phyloP scores from a whole-genome alignment of 37 sponge, comb jelly and placozoan genomes.

The Sycon ciliatum region DNA sequence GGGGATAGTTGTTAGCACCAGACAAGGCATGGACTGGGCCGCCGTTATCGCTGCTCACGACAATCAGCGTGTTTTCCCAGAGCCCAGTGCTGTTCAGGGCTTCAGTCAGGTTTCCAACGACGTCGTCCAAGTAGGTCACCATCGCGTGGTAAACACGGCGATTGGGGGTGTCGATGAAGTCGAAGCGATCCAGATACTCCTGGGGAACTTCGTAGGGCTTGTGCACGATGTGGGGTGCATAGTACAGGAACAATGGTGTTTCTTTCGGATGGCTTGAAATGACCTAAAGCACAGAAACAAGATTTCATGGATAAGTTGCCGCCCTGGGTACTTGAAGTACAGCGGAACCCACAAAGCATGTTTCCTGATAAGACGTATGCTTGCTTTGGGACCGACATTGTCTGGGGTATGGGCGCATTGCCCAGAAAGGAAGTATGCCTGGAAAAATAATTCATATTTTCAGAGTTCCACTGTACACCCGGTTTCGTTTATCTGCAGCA shows the following conservation, averaged over 20 bases:
- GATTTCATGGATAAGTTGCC: too few species aligned
- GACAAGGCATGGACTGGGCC: constrained; percentile 23
- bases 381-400: too few species aligned
- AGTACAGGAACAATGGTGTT: constrained; percentile 27
- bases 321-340: too few species aligned
- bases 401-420: too few species aligned
- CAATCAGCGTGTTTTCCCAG: constrained; percentile 28
- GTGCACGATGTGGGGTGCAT: constrained; percentile 28
- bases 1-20: constrained; percentile 35
- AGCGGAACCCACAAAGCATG: constrained; percentile 14
- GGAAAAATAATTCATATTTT: too few species aligned
- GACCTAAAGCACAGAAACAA: too few species aligned
- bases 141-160: constrained; percentile 42
- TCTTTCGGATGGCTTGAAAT: background rate
- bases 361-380: background rate
- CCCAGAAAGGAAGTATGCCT: too few species aligned
- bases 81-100: constrained; percentile 2
- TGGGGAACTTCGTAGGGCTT: background rate
- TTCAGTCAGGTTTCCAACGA: constrained; percentile 14
- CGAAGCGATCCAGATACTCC: constrained; percentile 15
- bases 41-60: constrained; percentile 29
- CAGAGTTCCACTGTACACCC: too few species aligned
- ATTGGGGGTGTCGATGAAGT: constrained; percentile 19
- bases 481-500: too few species aligned
- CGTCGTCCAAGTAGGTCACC: constrained; percentile 24